Evolutionary conservation across 2,888 invertebrate genomes (phyloP), one percentile per base, ranked within the genome.

Genomic region (Epinotia ramella): DNA sequence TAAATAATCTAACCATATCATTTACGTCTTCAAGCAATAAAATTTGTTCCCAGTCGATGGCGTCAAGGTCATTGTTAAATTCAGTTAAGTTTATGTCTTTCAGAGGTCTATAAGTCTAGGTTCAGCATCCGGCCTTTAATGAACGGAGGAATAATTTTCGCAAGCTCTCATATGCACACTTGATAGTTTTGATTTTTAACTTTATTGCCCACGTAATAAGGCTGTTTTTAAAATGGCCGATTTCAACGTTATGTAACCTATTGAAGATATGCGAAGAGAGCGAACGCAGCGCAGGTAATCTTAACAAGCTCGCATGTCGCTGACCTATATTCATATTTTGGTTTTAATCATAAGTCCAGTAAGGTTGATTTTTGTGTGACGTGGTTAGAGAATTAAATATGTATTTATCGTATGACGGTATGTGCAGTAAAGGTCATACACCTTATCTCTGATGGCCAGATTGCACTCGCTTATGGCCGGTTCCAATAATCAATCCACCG

Each of bases 91-190:
- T n/a, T n/a, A n/a, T n/a, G n/a, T n/a, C n/a, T n/a, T n/a, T n/a
- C n/a, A n/a, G n/a, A n/a, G n/a, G n/a, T n/a, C n/a, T n/a, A n/a
- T n/a, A n/a, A n/a, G n/a, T n/a, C n/a, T n/a, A n/a, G n/a, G 89
- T 85, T 84, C 82, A 82, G 80, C 83, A 86, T 87, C 87, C 87
- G 87, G 86, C 82, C 62, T 62, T 63, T 71, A 71, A 71, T 71
- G 70, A 71, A 63, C 70, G 49, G 13, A 62, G 2, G 46, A 24
- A n/a, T 63, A 33, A 71, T 63, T 71, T 12, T 18, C 49, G 62
- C 70, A 63, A 63, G 18, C 28, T 63, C 53, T 18, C 13, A 49
- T 33, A 20, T 33, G 2, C 7, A 6, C 13, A 40, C 18, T 40
- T n/a, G 7, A 13, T 20, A 1, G 4, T 20, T 1, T 66, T 0